Evolutionary conservation across 1,140 invertebrate genomes (phyloP).

Genomic region (Drosophila teissieri): DNA sequence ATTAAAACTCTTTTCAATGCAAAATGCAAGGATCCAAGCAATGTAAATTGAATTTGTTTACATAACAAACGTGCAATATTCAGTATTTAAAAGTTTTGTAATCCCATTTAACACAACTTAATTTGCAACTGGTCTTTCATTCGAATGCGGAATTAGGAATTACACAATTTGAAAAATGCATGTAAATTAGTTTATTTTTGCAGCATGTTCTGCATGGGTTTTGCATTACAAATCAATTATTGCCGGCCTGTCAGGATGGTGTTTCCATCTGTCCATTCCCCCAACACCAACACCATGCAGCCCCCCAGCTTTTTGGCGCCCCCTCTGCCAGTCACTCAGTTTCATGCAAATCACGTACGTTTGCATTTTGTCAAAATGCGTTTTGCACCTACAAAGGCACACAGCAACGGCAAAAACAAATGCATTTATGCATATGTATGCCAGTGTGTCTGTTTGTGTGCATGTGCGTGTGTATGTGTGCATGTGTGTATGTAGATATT

Average conservation of each 20-base stretch:
- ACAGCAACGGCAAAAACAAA: constrained; percentile 39
- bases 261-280: constrained; percentile 6
- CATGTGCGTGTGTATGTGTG: neutral
- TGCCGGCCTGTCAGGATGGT: constrained; percentile 31
- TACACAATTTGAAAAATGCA: constrained; percentile 34
- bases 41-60: neutral
- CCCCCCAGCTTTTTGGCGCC: neutral
- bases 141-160: constrained; percentile 26
- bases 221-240: constrained; percentile 81
- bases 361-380: constrained; percentile 80
- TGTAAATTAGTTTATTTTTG: constrained; percentile 37
- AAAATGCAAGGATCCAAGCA: no score
- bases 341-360: constrained; percentile 77
- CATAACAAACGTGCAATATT: neutral
- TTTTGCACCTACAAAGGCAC: constrained; percentile 67
- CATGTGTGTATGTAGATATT: neutral
- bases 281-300: neutral
- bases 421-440: constrained; percentile 27
- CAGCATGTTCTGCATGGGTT: constrained; percentile 44
- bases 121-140: constrained; percentile 15
- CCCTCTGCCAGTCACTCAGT: constrained; percentile 14
- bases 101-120: constrained; percentile 11
- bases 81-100: neutral
- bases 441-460: neutral
- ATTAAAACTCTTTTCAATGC: no score